phyloP scores from a whole-genome alignment of 2,797 vertebrate species.

The Cephalopachus bancanus region DNA sequence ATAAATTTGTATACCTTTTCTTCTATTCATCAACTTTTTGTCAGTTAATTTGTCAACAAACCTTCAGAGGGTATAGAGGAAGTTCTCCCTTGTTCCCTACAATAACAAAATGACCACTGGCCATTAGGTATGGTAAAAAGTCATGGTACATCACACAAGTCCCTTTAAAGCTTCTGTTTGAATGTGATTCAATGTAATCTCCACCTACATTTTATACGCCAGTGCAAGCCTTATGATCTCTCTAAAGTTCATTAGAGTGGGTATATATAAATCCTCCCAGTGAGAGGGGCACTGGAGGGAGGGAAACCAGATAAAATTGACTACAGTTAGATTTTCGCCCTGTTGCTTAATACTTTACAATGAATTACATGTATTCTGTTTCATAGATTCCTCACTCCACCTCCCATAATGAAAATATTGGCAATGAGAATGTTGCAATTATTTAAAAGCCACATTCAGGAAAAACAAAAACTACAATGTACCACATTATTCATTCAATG shows the following conservation, averaged over 20 bases:
- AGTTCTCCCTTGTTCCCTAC: background rate
- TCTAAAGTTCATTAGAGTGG: background rate
- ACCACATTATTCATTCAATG: background rate
- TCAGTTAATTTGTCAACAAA: background rate
- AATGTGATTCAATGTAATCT: background rate
- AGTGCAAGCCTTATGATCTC: background rate
- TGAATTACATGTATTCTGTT: conserved; percentile 29
- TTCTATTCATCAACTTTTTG: background rate
- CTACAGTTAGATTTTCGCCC: conserved; percentile 13
- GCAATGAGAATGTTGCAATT: background rate
- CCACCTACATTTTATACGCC: background rate
- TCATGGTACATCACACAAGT: background rate
- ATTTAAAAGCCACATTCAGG: background rate
- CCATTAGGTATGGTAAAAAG: background rate
- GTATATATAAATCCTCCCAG: background rate
- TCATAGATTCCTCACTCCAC: background rate
- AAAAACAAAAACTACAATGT: background rate
- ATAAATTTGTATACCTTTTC: background rate
- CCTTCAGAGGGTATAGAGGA: background rate
- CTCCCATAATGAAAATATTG: conserved; percentile 36
- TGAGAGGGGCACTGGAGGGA: background rate
- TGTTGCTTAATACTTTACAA: background rate
- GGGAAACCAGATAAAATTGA: background rate
- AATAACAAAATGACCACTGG: background rate
- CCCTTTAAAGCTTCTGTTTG: conserved; percentile 39